Conservation (phyloP, 2,888 invertebrate species). For the Ophion slaviceki region DNA sequence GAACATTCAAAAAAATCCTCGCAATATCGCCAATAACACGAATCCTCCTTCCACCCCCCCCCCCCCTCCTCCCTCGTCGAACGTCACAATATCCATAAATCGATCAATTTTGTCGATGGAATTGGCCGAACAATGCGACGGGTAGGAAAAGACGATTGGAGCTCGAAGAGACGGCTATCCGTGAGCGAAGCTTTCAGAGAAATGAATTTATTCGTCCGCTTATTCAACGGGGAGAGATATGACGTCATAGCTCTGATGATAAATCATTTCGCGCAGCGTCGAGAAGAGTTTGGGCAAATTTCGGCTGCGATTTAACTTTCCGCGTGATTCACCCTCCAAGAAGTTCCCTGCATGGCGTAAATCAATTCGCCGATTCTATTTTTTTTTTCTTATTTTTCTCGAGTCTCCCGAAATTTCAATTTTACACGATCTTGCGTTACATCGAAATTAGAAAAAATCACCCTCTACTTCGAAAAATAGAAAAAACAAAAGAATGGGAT, state of each 20-base stretch:
- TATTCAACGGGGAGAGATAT: slow-evolving; percentile 71
- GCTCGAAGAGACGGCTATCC: slow-evolving; percentile 14
- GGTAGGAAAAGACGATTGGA: slow-evolving; percentile 40
- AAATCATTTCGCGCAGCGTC: slow-evolving; percentile 74
- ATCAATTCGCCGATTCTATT: not conserved
- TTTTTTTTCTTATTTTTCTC: not conserved
- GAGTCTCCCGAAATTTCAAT: not conserved
- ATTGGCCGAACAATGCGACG: not conserved
- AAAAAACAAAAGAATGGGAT: too few relatives aligned
- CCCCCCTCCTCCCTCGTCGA: not conserved
- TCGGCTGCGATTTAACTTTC: not conserved
- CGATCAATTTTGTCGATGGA: not conserved
- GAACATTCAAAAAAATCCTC: not conserved
- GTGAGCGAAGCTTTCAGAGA: slow-evolving; percentile 78
- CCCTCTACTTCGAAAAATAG: too few relatives aligned
- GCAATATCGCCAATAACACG: not conserved
- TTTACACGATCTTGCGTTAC: not conserved
- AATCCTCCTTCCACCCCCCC: not conserved
- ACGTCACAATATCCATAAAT: slow-evolving; percentile 19
- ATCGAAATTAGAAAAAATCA: too few relatives aligned
- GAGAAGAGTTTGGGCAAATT: not conserved
- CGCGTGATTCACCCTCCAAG: not conserved
- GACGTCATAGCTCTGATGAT: slow-evolving; percentile 72
- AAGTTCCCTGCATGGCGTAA: not conserved
- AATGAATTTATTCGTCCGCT: slow-evolving; percentile 80